A percentile compares a stretch with the other conserved stretches of the same genome.
Conservation (phyloP, 2,888 invertebrate genomes). For the Mimachlamys varia region DNA sequence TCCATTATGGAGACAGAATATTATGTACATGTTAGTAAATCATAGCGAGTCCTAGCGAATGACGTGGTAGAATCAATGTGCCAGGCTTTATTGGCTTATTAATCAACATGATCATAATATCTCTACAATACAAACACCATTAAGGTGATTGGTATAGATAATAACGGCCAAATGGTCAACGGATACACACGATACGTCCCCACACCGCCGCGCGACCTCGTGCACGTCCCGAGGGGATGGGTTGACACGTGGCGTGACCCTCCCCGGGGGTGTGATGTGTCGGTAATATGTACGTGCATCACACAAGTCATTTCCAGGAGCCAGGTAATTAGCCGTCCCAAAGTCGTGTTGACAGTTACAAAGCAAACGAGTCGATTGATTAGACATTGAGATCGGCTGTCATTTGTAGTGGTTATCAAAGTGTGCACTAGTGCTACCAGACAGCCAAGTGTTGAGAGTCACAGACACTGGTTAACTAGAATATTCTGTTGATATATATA, state of each 20-base stretch:
- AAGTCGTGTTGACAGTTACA: background rate
- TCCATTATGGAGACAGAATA: background rate
- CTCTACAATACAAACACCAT: slow-evolving; percentile 17
- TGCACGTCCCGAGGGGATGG: background rate
- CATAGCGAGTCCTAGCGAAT: background rate
- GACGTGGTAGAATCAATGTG: background rate
- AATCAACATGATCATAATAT: slow-evolving; percentile 19
- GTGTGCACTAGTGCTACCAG: background rate
- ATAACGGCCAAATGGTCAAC: background rate
- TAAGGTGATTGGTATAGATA: background rate
- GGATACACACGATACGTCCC: background rate
- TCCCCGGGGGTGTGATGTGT: slow-evolving; percentile 20
- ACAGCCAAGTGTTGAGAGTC: background rate
- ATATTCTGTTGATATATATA: background rate
- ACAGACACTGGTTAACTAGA: background rate
- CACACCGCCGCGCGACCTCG: background rate
- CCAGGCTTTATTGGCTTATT: background rate
- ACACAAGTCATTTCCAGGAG: background rate
- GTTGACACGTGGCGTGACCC: slow-evolving; percentile 28
- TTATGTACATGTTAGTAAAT: background rate
- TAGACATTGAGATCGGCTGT: background rate
- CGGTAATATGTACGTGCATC: background rate
- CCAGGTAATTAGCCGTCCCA: slow-evolving; percentile 7
- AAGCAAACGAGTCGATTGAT: slow-evolving; percentile 15
- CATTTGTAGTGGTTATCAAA: background rate